A percentile compares a stretch with the other conserved stretches of the same genome.
Conservation (phyloP, 2,113 vertebrate genomes). For the Nerophis ophidion region DNA sequence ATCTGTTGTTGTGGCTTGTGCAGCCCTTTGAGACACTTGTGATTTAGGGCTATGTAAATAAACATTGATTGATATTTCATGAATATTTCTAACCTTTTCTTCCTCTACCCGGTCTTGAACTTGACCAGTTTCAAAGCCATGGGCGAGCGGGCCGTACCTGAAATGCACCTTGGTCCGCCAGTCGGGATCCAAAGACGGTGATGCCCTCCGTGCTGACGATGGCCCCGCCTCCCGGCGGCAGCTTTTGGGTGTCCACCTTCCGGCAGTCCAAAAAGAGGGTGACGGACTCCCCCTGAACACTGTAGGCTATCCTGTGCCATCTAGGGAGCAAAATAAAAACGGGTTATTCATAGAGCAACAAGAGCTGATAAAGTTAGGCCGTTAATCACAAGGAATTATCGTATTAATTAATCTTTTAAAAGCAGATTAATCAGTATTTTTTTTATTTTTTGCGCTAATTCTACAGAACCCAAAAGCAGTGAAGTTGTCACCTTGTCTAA, state of each 20-base stretch:
- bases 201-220: constrained; percentile 77
- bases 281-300: constrained; percentile 70
- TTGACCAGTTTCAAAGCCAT: not conserved
- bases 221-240: constrained; percentile 63
- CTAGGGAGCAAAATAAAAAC: constrained; percentile 51
- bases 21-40: too few species aligned
- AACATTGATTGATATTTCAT: not conserved
- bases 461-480: too few species aligned
- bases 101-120: not conserved
- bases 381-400: too few species aligned
- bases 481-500: too few species aligned
- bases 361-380: too few species aligned
- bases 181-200: constrained; percentile 78
- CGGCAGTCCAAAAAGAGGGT: constrained; percentile 81
- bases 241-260: constrained; percentile 62
- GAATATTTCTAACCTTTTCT: not conserved
- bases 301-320: constrained; percentile 87
- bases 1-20: too few species aligned
- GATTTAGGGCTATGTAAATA: too few species aligned
- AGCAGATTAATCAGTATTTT: too few species aligned
- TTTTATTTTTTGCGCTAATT: too few species aligned
- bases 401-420: too few species aligned
- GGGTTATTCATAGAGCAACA: too few species aligned
- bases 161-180: constrained; percentile 77
- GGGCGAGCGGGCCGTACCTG: constrained; percentile 67